These are phyloP conservation scores for Lates japonicus DNA, from an alignment of 2,797 vertebrate species.

Conservation along the genomic window DNA sequence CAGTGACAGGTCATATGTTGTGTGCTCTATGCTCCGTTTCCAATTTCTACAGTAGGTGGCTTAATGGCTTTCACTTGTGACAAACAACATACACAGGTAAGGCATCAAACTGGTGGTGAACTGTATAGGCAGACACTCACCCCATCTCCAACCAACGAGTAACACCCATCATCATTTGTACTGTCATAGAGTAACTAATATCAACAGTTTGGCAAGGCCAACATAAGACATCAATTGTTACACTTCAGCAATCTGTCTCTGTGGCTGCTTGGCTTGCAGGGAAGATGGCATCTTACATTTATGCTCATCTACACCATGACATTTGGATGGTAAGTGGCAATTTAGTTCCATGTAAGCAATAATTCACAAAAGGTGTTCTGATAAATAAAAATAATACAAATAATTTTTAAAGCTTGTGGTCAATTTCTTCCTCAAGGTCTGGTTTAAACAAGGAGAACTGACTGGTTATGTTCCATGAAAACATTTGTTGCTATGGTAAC, in stretches of 20 bases:
- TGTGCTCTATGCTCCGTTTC: not conserved
- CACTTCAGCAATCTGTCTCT: no score
- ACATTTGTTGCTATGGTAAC: not conserved
- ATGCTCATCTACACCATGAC: not conserved
- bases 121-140: not conserved
- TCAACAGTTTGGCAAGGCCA: not conserved
- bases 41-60: not conserved
- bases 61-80: conserved; percentile 4
- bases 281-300: no score
- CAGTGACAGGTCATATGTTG: not conserved
- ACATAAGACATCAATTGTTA: not conserved
- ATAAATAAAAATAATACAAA: not conserved
- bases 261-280: no score
- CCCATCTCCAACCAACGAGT: not conserved
- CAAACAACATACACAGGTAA: not conserved
- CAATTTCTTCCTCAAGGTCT: not conserved
- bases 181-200: not conserved
- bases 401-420: not conserved
- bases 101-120: not conserved
- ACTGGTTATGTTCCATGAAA: no score
- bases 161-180: not conserved
- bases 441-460: no score
- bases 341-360: not conserved
- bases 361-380: not conserved
- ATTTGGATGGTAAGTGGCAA: not conserved